Evolutionary conservation across 2,888 invertebrate genomes (phyloP).

Genomic region (Aplocera efformata): DNA sequence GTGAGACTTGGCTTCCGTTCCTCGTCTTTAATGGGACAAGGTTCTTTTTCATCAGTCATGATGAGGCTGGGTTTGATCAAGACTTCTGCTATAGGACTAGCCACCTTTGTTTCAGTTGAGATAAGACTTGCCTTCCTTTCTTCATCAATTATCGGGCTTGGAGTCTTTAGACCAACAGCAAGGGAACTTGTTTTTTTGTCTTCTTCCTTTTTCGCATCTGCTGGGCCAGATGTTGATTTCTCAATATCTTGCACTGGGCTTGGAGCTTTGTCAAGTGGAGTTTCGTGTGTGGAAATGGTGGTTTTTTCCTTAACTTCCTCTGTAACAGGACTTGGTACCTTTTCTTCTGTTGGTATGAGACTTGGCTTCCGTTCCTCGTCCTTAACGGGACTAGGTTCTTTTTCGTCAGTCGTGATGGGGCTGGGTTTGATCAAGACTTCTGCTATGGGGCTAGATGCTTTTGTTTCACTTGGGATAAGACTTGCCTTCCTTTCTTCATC

Average conservation of each 20-base stretch:
- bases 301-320: constrained; percentile 2
- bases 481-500: constrained; percentile 8
- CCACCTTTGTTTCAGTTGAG: not conserved
- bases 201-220: no score
- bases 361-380: no score
- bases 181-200: no score
- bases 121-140: constrained; percentile 10
- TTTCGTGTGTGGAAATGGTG: not conserved
- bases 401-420: constrained; percentile 1
- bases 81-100: no score
- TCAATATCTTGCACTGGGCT: no score
- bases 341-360: not conserved
- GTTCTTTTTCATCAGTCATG: no score
- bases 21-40: no score
- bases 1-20: no score
- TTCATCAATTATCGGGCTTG: not conserved
- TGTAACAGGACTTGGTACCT: not conserved
- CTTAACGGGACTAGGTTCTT: not conserved
- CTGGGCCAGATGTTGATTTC: no score
- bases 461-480: not conserved
- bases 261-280: no score
- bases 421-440: not conserved
- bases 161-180: no score
- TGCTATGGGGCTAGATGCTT: not conserved
- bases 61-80: no score